Percentiles rank a stretch among this genome's conserved stretches.
These are phyloP conservation scores for Crocallis elinguaria DNA, from an alignment of 2,888 invertebrate species.

Conservation along the genomic window DNA sequence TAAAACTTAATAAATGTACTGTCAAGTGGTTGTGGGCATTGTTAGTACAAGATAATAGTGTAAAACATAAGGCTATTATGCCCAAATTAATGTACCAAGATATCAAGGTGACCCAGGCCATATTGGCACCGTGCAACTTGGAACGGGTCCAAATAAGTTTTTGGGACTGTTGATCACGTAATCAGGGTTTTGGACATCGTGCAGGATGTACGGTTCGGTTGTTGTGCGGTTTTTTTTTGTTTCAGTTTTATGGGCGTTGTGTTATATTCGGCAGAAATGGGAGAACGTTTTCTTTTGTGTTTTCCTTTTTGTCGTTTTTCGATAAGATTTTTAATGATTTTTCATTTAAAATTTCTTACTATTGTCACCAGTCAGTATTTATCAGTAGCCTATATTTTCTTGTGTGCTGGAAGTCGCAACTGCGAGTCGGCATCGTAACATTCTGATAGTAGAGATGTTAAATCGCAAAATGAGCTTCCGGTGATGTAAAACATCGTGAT, in stretches of 20 bases:
- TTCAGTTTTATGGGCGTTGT: conserved; percentile 11
- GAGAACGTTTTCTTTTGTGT: not conserved
- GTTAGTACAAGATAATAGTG: conserved; percentile 2
- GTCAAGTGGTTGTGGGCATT: not conserved
- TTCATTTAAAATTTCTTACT: too few relatives aligned
- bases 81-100: conserved; percentile 32
- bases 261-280: not conserved
- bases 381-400: too few relatives aligned
- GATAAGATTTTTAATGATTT: too few relatives aligned
- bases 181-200: conserved; percentile 32
- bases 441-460: too few relatives aligned
- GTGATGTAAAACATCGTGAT: too few relatives aligned
- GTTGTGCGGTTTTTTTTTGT: conserved; percentile 33
- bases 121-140: conserved; percentile 32
- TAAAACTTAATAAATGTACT: not conserved
- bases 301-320: not conserved
- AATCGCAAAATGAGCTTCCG: too few relatives aligned
- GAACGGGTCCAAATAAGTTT: conserved; percentile 34
- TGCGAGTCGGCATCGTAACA: too few relatives aligned
- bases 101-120: conserved; percentile 34
- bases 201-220: conserved; percentile 26
- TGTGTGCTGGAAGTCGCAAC: too few relatives aligned
- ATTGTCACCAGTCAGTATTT: too few relatives aligned
- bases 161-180: conserved; percentile 40
- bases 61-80: conserved; percentile 31